Conservation (phyloP, 2,888 invertebrate species). For the Diplolepis rosae region DNA sequence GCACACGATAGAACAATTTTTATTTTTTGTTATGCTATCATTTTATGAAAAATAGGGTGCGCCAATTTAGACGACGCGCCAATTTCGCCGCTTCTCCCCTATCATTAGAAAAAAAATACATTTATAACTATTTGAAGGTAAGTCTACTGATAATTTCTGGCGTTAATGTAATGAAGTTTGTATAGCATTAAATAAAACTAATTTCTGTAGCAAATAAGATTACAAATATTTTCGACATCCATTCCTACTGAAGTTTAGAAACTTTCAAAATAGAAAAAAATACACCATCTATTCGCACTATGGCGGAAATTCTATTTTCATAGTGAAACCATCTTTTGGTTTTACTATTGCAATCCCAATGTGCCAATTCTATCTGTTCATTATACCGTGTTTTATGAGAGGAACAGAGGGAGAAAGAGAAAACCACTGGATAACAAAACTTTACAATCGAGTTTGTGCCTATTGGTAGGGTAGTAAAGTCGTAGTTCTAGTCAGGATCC, state of each 20-base stretch:
- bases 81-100: too few species aligned
- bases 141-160: too few species aligned
- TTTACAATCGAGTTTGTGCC: constrained; percentile 47
- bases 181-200: too few species aligned
- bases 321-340: not conserved
- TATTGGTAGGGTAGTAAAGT: constrained; percentile 39
- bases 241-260: not conserved
- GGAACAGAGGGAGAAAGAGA: constrained; percentile 27
- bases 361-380: constrained; percentile 2
- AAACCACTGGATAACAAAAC: constrained; percentile 35
- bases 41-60: too few species aligned
- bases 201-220: too few species aligned
- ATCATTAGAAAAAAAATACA: too few species aligned
- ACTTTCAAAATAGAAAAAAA: not conserved
- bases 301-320: not conserved
- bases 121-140: too few species aligned
- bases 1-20: too few species aligned
- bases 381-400: constrained; percentile 9
- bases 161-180: too few species aligned
- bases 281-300: not conserved
- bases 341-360: not conserved
- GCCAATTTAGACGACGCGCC: too few species aligned
- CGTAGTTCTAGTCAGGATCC: constrained; percentile 39
- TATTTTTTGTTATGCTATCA: too few species aligned
- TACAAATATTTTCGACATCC: too few species aligned